Conservation (phyloP, 2,797 vertebrate species). For the Lagodon rhomboides region DNA sequence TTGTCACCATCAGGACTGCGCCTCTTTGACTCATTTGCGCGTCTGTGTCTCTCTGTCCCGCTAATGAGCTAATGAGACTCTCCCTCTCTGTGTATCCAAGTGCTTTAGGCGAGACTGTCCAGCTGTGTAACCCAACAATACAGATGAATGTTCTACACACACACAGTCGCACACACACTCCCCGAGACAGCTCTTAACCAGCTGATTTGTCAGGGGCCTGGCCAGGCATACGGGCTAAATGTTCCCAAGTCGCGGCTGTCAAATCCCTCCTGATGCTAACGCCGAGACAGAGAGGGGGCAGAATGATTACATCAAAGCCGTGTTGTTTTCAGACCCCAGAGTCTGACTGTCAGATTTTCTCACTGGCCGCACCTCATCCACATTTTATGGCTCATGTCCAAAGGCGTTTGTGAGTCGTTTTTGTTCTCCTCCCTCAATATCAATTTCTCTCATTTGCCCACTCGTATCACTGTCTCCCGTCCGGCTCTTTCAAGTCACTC, state of each 20-base stretch:
- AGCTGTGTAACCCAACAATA: constrained; percentile 54
- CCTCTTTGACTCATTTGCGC: constrained; percentile 38
- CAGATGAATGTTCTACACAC: constrained; percentile 24
- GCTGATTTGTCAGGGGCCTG: constrained; percentile 79
- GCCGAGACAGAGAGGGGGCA: constrained; percentile 32
- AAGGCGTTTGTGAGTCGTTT: constrained; percentile 24
- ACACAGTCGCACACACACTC: constrained; percentile 16
- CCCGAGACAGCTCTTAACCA: constrained; percentile 73
- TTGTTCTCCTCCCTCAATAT: constrained; percentile 22
- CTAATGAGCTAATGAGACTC: constrained; percentile 62
- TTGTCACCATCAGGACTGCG: neutral
- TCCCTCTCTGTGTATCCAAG: constrained; percentile 14
- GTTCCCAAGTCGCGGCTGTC: constrained; percentile 61
- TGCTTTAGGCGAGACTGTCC: constrained; percentile 59
- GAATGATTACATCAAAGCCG: constrained; percentile 72
- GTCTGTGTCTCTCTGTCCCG: constrained; percentile 36
- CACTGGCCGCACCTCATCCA: constrained; percentile 21
- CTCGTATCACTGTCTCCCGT: constrained; percentile 17
- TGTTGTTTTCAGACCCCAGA: constrained; percentile 53
- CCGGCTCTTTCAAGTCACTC: constrained; percentile 31
- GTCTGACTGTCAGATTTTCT: constrained; percentile 63
- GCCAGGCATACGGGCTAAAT: constrained; percentile 62
- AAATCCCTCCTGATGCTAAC: constrained; percentile 57
- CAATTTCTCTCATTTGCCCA: constrained; percentile 34
- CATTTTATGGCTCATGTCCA: constrained; percentile 41